A percentile compares a stretch with the other conserved stretches of the same genome.
phyloP scores from a whole-genome alignment of 2,888 invertebrate genomes.

The Embidobia sp. region DNA sequence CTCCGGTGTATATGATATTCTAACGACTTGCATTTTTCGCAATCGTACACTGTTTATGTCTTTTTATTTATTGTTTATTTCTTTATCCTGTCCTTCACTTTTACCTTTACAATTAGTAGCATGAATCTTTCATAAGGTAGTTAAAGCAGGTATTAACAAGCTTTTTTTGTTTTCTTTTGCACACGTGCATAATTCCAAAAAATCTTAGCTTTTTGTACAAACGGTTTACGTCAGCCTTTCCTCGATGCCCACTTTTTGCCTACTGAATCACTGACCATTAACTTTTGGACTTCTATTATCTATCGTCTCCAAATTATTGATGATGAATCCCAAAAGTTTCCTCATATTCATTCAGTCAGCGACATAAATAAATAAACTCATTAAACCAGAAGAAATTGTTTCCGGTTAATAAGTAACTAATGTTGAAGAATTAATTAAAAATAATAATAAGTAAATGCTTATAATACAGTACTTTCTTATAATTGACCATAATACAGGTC shows the following conservation, averaged over 20 bases:
- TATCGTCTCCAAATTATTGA: conserved; percentile 14
- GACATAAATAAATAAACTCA: not conserved
- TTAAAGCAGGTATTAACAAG: conserved; percentile 7
- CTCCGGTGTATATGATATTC: not conserved
- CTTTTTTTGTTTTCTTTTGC: conserved; percentile 35
- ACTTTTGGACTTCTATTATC: conserved; percentile 37
- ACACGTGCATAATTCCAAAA: conserved; percentile 31
- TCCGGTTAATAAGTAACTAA: conserved; percentile 1
- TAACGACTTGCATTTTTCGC: conserved; percentile 13
- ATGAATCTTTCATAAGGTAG: conserved; percentile 51
- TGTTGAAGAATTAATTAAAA: too few species aligned
- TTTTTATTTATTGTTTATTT: conserved; percentile 26
- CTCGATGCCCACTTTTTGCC: conserved; percentile 21
- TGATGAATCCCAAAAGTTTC: conserved; percentile 14
- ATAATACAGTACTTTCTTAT: not conserved
- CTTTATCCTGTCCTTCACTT: conserved; percentile 50
- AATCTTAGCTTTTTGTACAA: conserved; percentile 24
- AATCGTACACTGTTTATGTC: not conserved
- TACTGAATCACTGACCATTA: conserved; percentile 23
- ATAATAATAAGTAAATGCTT: too few species aligned
- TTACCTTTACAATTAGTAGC: conserved; percentile 43
- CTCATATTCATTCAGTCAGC: not conserved
- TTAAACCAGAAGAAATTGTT: not conserved
- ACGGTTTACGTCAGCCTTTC: conserved; percentile 22
- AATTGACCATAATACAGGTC: conserved; percentile 4